phyloP scores from a whole-genome alignment of 2,113 vertebrate genomes.

The Trichechus manatus region DNA sequence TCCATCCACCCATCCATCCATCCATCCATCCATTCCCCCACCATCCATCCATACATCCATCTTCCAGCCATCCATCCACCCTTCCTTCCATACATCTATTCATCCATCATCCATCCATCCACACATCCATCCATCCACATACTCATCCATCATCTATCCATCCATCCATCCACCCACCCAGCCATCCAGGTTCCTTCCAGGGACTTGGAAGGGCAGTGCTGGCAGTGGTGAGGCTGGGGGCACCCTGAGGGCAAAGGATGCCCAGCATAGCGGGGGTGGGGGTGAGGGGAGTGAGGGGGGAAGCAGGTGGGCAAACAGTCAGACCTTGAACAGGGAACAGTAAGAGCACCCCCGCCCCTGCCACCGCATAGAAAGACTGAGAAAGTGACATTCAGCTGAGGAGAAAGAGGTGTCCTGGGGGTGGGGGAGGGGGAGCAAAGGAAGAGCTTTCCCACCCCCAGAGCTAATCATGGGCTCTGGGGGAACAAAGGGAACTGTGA shows the following conservation, averaged over 20 bases:
- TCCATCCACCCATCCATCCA: not conserved
- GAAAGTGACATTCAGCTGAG: not conserved
- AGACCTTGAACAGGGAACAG: not conserved
- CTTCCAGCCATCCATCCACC: too few relatives aligned
- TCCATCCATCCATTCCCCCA: not conserved
- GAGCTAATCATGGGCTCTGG: rapidly evolving
- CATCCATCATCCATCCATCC: not conserved
- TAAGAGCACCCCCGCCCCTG: not conserved
- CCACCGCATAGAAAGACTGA: rapidly evolving
- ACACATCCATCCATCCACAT: not conserved
- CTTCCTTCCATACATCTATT: too few relatives aligned
- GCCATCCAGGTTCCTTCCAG: not conserved
- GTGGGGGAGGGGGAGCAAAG: rapidly evolving
- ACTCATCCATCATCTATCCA: rapidly evolving
- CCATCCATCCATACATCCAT: not conserved
- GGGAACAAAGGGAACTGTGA: rapidly evolving
- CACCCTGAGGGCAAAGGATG: not conserved
- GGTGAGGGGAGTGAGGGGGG: rapidly evolving
- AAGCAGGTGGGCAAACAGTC: not conserved
- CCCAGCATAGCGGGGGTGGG: too few relatives aligned
- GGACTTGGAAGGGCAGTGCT: not conserved
- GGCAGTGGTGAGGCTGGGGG: not conserved
- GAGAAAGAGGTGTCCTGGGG: not conserved
- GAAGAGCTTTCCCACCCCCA: rapidly evolving
- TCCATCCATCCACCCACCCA: rapidly evolving